Percentiles rank a stretch among this genome's conserved stretches.
Evolutionary conservation across 2,888 invertebrate species (phyloP).

Genomic region (Parnassius apollo): DNA sequence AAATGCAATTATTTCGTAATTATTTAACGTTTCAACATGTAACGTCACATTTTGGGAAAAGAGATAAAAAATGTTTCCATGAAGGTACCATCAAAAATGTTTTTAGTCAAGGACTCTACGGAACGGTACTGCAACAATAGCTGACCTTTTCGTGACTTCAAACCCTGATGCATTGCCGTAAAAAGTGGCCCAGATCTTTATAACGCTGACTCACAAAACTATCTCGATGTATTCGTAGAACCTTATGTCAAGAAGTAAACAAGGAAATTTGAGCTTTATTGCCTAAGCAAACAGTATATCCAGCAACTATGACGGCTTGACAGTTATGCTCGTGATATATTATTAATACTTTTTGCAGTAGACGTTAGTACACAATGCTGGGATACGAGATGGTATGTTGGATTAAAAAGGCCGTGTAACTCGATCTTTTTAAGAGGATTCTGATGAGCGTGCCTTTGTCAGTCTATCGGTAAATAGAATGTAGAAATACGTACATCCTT

Average conservation of each 20-base stretch:
- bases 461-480: background rate
- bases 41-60: too few species aligned
- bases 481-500: too few species aligned
- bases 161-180: slow-evolving; percentile 39
- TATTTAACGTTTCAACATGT: too few species aligned
- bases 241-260: slow-evolving; percentile 28
- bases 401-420: slow-evolving; percentile 3
- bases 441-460: slow-evolving; percentile 4
- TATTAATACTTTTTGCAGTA: slow-evolving; percentile 23
- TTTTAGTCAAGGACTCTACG: slow-evolving; percentile 34
- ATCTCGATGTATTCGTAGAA: slow-evolving; percentile 34
- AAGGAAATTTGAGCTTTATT: slow-evolving; percentile 19
- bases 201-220: slow-evolving; percentile 61
- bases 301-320: slow-evolving; percentile 15
- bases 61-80: background rate
- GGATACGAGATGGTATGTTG: slow-evolving; percentile 12
- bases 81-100: slow-evolving; percentile 30
- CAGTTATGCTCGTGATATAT: slow-evolving; percentile 13
- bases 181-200: slow-evolving; percentile 58
- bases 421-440: slow-evolving; percentile 8
- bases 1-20: too few species aligned
- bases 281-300: slow-evolving; percentile 10
- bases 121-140: slow-evolving; percentile 20
- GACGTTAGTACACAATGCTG: slow-evolving; percentile 11
- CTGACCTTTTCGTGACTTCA: slow-evolving; percentile 29